These are phyloP conservation scores for Sebastes schlegelii DNA, from an alignment of 2,113 vertebrate species.

Conservation along the genomic window DNA sequence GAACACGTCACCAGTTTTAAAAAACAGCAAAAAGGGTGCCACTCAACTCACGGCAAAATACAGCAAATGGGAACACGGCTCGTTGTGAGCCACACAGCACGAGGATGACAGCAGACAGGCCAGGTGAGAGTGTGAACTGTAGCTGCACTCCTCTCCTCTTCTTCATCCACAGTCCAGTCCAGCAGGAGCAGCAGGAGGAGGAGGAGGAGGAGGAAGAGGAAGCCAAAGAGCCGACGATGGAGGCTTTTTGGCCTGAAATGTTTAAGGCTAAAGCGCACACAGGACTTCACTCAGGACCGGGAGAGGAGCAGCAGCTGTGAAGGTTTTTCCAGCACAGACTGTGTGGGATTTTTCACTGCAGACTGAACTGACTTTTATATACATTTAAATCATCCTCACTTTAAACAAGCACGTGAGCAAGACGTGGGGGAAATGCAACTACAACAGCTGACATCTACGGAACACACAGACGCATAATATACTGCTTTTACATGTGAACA, in stretches of 20 bases:
- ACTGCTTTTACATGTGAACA: conserved; percentile 53
- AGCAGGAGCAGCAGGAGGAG: conserved; percentile 30
- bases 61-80: conserved; percentile 57
- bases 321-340: conserved; percentile 40
- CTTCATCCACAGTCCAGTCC: conserved; percentile 35
- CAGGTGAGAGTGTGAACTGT: conserved; percentile 52
- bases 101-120: conserved; percentile 52
- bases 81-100: conserved; percentile 53
- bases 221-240: conserved; percentile 20
- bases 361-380: conserved; percentile 58
- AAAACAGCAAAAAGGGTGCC: conserved; percentile 58
- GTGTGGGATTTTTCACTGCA: conserved; percentile 54
- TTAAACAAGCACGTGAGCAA: conserved; percentile 55
- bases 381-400: conserved; percentile 52
- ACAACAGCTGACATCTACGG: conserved; percentile 59
- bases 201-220: conserved; percentile 14
- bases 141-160: conserved; percentile 40
- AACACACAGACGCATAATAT: conserved; percentile 56
- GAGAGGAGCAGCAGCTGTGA: conserved; percentile 50
- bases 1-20: conserved; percentile 55
- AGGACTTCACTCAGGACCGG: conserved; percentile 33
- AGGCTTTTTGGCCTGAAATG: conserved; percentile 43
- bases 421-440: conserved; percentile 37
- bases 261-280: conserved; percentile 58
- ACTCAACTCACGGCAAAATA: conserved; percentile 72